Percentiles rank a stretch among this genome's conserved stretches.
Evolutionary conservation across 30 jellyfish, hydroid and myxozoan genomes (phyloP).

Genomic region (Morbakka virulenta): DNA sequence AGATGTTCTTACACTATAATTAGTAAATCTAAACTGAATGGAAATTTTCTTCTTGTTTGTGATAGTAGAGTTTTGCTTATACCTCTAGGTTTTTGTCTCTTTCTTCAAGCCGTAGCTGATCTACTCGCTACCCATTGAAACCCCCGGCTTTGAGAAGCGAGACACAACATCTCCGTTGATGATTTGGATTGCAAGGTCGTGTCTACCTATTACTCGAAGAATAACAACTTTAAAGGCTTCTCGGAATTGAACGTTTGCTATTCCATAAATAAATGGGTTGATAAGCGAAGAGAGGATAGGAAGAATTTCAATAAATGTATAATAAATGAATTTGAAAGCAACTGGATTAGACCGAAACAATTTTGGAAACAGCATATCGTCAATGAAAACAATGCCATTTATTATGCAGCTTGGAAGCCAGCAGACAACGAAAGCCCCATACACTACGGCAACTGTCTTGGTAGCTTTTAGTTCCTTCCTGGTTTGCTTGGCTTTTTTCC

Average conservation of each 20-base stretch:
- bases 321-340: conserved; percentile 41
- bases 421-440: conserved; percentile 81
- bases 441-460: conserved; percentile 84
- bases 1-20: too few species aligned
- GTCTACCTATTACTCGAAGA: conserved; percentile 30
- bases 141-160: not conserved
- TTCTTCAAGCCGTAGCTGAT: not conserved
- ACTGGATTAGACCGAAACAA: conserved; percentile 19
- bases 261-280: conserved; percentile 78
- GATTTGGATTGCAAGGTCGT: conserved; percentile 29
- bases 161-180: conserved; percentile 17
- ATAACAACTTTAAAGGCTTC: conserved; percentile 49
- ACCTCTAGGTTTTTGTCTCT: too few species aligned
- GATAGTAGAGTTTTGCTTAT: too few species aligned
- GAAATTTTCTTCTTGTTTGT: too few species aligned
- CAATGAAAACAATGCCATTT: conserved; percentile 37
- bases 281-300: conserved; percentile 74
- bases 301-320: conserved; percentile 59
- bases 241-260: conserved; percentile 73
- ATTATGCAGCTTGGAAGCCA: conserved; percentile 81
- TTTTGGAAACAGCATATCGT: not conserved
- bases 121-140: not conserved
- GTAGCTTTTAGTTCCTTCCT: conserved; percentile 88
- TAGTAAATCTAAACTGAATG: too few species aligned
- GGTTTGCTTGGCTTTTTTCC: conserved; percentile 47